Percentiles rank a stretch among this genome's conserved stretches.
phyloP scores from a whole-genome alignment of 2,113 vertebrate genomes.

The Lynx canadensis region DNA sequence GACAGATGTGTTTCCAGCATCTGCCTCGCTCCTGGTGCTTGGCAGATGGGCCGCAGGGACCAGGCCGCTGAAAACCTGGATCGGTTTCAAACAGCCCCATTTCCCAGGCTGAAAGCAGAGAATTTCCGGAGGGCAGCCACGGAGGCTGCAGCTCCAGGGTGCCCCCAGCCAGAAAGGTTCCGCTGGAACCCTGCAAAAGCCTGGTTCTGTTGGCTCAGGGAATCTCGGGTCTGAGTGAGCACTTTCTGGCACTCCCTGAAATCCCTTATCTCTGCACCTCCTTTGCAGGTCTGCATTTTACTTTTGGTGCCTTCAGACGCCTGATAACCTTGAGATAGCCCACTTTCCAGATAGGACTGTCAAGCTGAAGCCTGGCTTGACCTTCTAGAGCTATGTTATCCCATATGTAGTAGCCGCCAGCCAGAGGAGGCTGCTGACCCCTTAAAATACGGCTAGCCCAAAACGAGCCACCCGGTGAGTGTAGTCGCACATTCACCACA shows the following conservation, averaged over 20 bases:
- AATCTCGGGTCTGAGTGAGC: background rate
- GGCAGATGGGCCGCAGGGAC: conserved; percentile 70
- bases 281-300: background rate
- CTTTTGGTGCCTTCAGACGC: background rate
- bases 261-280: background rate
- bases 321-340: background rate
- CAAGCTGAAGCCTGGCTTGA: background rate
- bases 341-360: background rate
- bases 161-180: background rate
- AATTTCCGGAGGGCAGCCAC: conserved; percentile 35
- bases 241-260: background rate
- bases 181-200: background rate
- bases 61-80: conserved; percentile 74
- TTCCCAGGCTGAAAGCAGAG: conserved; percentile 57
- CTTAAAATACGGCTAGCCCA: background rate
- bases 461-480: background rate
- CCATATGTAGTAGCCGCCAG: background rate
- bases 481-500: background rate
- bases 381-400: background rate
- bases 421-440: background rate
- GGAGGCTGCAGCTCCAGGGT: background rate
- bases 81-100: conserved; percentile 51
- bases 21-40: conserved; percentile 71
- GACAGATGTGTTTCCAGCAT: conserved; percentile 79
- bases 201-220: background rate